Evolutionary conservation across 2,888 invertebrate species (phyloP).

Genomic region (Saturnia japonica): DNA sequence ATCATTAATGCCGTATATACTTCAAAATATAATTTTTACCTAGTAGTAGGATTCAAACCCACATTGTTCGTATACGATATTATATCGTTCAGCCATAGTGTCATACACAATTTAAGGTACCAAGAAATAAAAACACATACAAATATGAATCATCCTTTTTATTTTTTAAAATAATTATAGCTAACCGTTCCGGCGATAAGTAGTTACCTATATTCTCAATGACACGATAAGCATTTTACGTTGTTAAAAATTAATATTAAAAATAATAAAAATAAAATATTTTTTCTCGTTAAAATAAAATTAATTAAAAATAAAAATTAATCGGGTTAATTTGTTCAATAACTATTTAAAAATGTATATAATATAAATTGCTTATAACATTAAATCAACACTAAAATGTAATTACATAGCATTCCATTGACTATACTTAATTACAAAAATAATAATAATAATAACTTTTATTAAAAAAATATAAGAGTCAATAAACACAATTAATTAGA

Average conservation of each 20-base stretch:
- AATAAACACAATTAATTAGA: constrained; percentile 70
- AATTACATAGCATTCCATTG: constrained; percentile 70
- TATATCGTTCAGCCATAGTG: too few species aligned
- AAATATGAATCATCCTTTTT: constrained; percentile 80
- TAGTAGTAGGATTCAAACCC: too few species aligned
- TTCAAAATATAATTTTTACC: too few species aligned
- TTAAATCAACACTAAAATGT: constrained; percentile 77
- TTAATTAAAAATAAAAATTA: constrained; percentile 55
- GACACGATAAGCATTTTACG: constrained; percentile 81
- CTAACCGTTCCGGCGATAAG: constrained; percentile 82
- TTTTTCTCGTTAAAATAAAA: constrained; percentile 43
- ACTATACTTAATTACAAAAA: constrained; percentile 70
- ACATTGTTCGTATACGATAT: too few species aligned
- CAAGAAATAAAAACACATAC: constrained; percentile 56
- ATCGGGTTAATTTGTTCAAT: constrained; percentile 74
- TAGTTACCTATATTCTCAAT: constrained; percentile 78
- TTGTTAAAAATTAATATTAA: constrained; percentile 60
- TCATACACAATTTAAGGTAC: too few species aligned
- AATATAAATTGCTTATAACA: constrained; percentile 57
- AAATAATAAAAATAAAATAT: not conserved
- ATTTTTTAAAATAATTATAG: constrained; percentile 83
- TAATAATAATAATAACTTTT: constrained; percentile 70
- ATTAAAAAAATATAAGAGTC: constrained; percentile 79
- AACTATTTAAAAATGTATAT: constrained; percentile 56
- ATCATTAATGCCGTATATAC: too few species aligned